Percentiles rank a stretch among this genome's conserved stretches.
Evolutionary conservation across 2,113 vertebrate species (phyloP).

Genomic region (Eurystomus gularis): DNA sequence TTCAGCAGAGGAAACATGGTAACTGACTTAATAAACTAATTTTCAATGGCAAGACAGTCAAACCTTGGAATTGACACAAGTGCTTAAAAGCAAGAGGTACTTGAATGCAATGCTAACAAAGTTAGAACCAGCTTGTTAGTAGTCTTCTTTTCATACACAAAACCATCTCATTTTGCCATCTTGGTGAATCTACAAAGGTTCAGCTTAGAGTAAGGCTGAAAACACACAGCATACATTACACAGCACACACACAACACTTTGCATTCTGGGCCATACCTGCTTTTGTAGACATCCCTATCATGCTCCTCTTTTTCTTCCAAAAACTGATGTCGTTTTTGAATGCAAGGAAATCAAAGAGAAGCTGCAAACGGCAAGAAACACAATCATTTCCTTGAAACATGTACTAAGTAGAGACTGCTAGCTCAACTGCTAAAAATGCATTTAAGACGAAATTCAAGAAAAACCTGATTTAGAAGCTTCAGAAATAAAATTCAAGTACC

Average conservation of each 20-base stretch:
- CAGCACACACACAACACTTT: fast-evolving
- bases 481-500: neutral
- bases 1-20: neutral
- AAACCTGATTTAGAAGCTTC: neutral
- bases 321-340: constrained; percentile 99
- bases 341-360: constrained; percentile 97
- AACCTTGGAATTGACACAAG: neutral
- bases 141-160: neutral
- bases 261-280: constrained; percentile 80
- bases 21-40: neutral
- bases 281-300: constrained; percentile 98
- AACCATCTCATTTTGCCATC: neutral
- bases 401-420: neutral
- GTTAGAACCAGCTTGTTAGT: neutral
- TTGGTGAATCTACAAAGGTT: neutral
- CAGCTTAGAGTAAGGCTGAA: neutral
- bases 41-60: neutral
- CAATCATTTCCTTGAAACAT: neutral
- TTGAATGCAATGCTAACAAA: neutral
- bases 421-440: neutral
- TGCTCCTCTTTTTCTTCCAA: constrained; percentile 97
- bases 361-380: constrained; percentile 72
- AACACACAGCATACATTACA: neutral
- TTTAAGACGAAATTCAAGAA: neutral
- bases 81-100: neutral